Base-by-base conservation (phyloP, 2,113 vertebrate species). In the Vulpes lagopus region DNA sequence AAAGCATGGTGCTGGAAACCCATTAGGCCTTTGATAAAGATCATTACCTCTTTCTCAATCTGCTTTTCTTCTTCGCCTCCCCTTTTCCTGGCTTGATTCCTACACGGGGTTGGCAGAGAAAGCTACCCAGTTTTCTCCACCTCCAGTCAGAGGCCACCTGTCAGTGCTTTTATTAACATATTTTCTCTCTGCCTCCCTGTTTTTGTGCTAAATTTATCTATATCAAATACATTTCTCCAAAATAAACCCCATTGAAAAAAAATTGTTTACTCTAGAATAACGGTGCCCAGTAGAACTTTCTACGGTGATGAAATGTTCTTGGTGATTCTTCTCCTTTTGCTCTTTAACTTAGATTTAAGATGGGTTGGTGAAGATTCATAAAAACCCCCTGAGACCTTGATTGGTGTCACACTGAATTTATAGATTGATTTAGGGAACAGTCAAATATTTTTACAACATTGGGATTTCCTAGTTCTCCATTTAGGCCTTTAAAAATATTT, bases 171-270 rank as follows among this genome's bases (percentile, higher is more conserved):
- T 17, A 83, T 57, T 89, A 88, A 94, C 84, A 59, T 92, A 76
- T 67, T 82, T 80, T 96, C 3, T 78, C 17, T 27, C n/a, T 14
- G 43, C 15, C 57, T 67, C 32, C 11, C 49, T 62, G 32, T 43
- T 89, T 97, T 82, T 97, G 17, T 92, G 81, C 76, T 97, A 65
- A 57, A 35, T 95, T 89, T 90, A 25, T 93, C 57, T 94, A 0
- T 78, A 60, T 76, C 76, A 57, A 88, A 79, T 64, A 92, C 22
- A 57, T 67, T 87, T 93, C 57, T 74, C 57, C 55, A 64, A 83
- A 92, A 79, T 71, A 78, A 95, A 95, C 35, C 35, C 6, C 55
- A 67, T 4, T 76, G 67, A 85, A 89, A 69, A 86, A 92, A 88
- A 73, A 43, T 43, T 23, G 51, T 81, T 93, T 57, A 80, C 27